Conservation (phyloP, 1,140 invertebrate species). For the Hesperophylax magnus region DNA sequence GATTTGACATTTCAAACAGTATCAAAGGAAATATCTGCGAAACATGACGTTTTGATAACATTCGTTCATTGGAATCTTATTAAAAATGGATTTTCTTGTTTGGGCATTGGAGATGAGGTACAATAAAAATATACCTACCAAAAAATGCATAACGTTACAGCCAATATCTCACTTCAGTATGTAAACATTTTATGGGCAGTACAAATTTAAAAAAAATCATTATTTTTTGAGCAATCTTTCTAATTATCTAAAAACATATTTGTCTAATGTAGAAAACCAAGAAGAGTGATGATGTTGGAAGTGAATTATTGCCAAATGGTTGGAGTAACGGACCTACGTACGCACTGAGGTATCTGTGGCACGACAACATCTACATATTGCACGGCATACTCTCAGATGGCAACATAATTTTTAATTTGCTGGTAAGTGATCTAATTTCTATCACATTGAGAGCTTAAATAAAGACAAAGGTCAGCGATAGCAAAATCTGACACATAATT, state of each 20-base stretch:
- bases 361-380: slow-evolving; percentile 77
- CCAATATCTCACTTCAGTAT: no score
- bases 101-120: slow-evolving; percentile 81
- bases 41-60: slow-evolving; percentile 79
- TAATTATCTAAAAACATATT: no score
- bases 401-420: slow-evolving; percentile 76
- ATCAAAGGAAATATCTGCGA: slow-evolving; percentile 74
- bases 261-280: slow-evolving; percentile 71
- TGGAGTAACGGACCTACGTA: slow-evolving; percentile 79
- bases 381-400: slow-evolving; percentile 76
- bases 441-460: no score
- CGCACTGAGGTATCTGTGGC: slow-evolving; percentile 76
- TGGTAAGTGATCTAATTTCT: slow-evolving; percentile 69
- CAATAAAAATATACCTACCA: no score
- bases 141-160: no score
- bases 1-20: slow-evolving; percentile 78
- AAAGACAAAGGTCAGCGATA: no score
- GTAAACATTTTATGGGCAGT: no score
- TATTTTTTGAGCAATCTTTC: no score
- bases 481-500: no score
- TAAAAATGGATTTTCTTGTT: slow-evolving; percentile 79
- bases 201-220: no score
- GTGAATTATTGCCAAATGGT: slow-evolving; percentile 77
- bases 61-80: slow-evolving; percentile 81
- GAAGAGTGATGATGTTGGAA: slow-evolving; percentile 73